Base-by-base conservation (phyloP, 2,888 invertebrate species). In the Eilema griseolum region DNA sequence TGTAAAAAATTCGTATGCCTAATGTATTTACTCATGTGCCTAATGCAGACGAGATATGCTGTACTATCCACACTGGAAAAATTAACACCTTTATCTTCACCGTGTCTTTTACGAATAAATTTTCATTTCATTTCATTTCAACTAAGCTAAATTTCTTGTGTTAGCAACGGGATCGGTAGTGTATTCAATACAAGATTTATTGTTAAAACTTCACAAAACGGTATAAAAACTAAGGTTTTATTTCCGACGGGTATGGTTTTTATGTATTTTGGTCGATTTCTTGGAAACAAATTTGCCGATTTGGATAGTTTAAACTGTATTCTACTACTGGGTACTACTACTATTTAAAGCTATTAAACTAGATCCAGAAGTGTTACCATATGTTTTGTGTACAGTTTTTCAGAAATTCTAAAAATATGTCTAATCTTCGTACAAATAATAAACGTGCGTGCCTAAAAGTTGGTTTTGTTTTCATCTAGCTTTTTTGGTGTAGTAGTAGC, bases 181-280 rank as follows among this genome's bases (percentile, higher is more conserved):
- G 33, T 37, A 37, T 37, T 37, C 0, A 20, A 52, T 52, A n/a
- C 52, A 52, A 52, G n/a, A n/a, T n/a, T 52, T n/a, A 52, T 52
- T 52, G 52, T 52, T 52, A n/a, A 52, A 52, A 52, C 52, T 52
- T 52, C 52, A 52, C 52, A 52, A 52, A 52, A 20, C 52, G 46
- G 0, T 5, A 46, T 46, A 20, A 20, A 41, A 46, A 20, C 46
- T 0, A 46, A 46, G 46, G 46, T 46, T 46, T 46, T 46, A 46
- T 46, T 7, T 52, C 52, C 52, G n/a, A 52, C n/a, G 52, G 10
- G n/a, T n/a, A 52, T 52, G 52, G 20, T 52, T 52, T 46, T n/a
- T 52, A 46, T 46, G 46, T 20, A n/a, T 52, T 7, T 52, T 52
- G 52, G 3, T 52, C n/a, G 52, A 52, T 52, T 52, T 52, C 52